Evolutionary conservation across 2,113 vertebrate genomes (phyloP), one percentile per base, ranked within the genome.

Genomic region (Coreoperca whiteheadi): DNA sequence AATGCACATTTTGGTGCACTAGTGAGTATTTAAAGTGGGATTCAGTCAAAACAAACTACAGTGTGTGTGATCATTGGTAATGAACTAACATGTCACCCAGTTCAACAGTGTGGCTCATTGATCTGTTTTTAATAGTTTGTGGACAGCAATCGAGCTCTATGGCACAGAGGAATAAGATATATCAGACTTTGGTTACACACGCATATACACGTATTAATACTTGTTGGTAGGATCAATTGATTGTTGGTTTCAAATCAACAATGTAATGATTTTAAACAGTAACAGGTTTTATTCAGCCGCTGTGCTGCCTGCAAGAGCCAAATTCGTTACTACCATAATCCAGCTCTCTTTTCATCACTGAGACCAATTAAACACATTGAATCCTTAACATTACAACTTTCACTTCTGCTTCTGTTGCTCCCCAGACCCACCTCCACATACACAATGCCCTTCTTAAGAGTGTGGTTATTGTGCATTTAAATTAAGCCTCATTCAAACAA

Each of bases 401-500:
- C 25, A 18, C 37, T 79, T 34, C n/a, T 53, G 66, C 28, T 15
- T 67, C 25, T 75, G 57, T 53, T 34, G 28, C 41, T 69, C 64
- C 50, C 37, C 51, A 61, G 28, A 39, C n/a, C 46, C 70, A 63
- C 3, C 39, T 25, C 32, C 23, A 37, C 25, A 77, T n/a, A 57
- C 59, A 71, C 74, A 72, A 18, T 63, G 23, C 50, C 32, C 53
- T 68, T 77, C 74, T 53, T 76, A 82, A 83, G n/a, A 53, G 30
- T 0, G 0, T 11, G 28, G 25, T 77, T 86, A 78, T 83, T 86
- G 65, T 79, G 69, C 72, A 77, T 90, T 74, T 79, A 81, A 83
- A 91, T 90, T 48, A 88, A 81, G 70, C 64, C 84, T 87, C 87
- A 82, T 79, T 92, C 74, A 79, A 77, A 90, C 67, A 79, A 87